These are phyloP conservation scores for Eilema depressum DNA, from an alignment of 2,888 invertebrate species.

Conservation along the genomic window DNA sequence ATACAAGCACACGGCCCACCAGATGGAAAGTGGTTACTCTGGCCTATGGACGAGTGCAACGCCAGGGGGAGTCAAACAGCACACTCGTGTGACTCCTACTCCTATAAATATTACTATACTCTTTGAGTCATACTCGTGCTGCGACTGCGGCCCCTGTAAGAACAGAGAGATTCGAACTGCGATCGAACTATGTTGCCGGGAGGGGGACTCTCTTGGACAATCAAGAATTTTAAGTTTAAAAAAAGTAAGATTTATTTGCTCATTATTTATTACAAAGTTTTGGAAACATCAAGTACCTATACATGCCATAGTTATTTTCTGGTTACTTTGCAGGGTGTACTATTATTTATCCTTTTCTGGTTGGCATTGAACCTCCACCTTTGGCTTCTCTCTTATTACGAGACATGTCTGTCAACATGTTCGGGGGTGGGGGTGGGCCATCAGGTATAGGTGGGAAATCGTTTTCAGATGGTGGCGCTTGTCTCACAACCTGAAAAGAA, in stretches of 20 bases:
- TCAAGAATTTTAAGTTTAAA: no score
- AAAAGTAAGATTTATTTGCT: background rate
- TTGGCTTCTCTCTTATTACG: conserved; percentile 72
- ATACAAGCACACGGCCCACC: no score
- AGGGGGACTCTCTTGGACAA: no score
- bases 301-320: conserved; percentile 3
- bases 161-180: no score
- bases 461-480: conserved; percentile 49
- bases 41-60: no score
- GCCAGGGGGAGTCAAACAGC: no score
- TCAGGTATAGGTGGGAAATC: conserved; percentile 22
- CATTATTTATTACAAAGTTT: conserved; percentile 8
- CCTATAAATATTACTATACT: no score
- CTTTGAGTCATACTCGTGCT: no score
- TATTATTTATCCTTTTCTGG: conserved; percentile 70
- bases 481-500: conserved; percentile 65
- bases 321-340: background rate
- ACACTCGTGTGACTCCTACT: no score
- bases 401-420: conserved; percentile 32
- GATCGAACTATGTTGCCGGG: no score
- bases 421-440: conserved; percentile 50
- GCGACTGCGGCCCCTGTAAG: no score
- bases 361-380: conserved; percentile 79
- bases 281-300: background rate
- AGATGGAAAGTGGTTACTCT: no score